These are phyloP conservation scores for Phocoena phocoena DNA, from an alignment of 2,113 vertebrate species.

Conservation along the genomic window DNA sequence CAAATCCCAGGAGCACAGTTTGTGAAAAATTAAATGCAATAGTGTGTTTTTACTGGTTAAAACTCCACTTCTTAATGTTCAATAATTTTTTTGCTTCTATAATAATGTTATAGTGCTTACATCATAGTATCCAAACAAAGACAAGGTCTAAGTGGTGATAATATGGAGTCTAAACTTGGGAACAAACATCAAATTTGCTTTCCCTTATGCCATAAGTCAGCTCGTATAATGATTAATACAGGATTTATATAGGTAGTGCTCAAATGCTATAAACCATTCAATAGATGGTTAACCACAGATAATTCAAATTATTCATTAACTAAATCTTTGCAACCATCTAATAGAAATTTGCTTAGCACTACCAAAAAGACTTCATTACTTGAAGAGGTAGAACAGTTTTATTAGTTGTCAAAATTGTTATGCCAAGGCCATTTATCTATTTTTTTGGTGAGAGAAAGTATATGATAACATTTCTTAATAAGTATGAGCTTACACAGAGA, in stretches of 20 bases:
- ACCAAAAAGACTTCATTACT: neutral
- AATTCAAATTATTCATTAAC: neutral
- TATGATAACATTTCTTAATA: neutral
- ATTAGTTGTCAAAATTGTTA: neutral
- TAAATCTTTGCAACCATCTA: neutral
- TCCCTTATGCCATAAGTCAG: neutral
- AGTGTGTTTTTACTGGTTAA: neutral
- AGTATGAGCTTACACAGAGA: neutral
- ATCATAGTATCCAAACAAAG: neutral
- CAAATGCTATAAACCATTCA: neutral
- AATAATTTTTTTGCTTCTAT: neutral
- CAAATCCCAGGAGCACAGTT: neutral
- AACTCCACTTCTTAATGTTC: neutral
- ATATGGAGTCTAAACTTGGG: neutral
- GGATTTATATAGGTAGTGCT: neutral
- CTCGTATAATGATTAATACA: neutral
- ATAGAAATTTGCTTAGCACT: conserved; percentile 20
- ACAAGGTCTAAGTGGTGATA: neutral
- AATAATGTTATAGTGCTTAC: neutral
- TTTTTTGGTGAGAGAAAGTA: neutral
- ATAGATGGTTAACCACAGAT: neutral
- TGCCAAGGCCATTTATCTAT: neutral
- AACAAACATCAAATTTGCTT: neutral
- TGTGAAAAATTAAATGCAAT: neutral
- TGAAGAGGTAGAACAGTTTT: neutral